These are phyloP conservation scores for Chaunax sp. DNA, from an alignment of 2,797 vertebrate genomes.

Conservation along the genomic window DNA sequence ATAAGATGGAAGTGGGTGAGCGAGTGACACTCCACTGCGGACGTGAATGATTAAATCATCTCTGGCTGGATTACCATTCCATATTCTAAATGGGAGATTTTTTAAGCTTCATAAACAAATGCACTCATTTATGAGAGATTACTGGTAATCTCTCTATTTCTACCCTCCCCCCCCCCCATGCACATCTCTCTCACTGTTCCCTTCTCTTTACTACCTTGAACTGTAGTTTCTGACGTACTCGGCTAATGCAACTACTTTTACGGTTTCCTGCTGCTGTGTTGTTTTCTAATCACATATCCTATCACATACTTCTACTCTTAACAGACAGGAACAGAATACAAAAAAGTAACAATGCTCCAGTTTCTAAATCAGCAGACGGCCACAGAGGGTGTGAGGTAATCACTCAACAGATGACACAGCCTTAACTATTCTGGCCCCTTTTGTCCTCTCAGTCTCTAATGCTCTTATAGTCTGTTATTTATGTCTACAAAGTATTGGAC, in stretches of 20 bases:
- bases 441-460: slow-evolving; percentile 26
- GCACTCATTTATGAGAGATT: slow-evolving; percentile 87
- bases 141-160: slow-evolving; percentile 86
- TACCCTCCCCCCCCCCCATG: slow-evolving; percentile 54
- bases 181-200: slow-evolving; percentile 30
- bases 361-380: slow-evolving; percentile 31
- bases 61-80: slow-evolving; percentile 84
- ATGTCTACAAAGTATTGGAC: background rate
- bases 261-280: slow-evolving; percentile 1
- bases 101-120: slow-evolving; percentile 88
- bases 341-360: slow-evolving; percentile 8
- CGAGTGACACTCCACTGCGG: slow-evolving; percentile 52
- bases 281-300: slow-evolving; percentile 4
- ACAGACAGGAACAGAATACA: slow-evolving; percentile 8
- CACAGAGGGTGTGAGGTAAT: slow-evolving; percentile 38
- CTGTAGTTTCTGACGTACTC: slow-evolving; percentile 28
- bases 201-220: slow-evolving; percentile 43
- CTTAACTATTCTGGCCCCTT: slow-evolving; percentile 21
- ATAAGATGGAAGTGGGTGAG: slow-evolving; percentile 54
- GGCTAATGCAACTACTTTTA: slow-evolving; percentile 35
- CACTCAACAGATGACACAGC: slow-evolving; percentile 36
- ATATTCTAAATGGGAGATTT: slow-evolving; percentile 89
- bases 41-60: slow-evolving; percentile 83
- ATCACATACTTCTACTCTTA: slow-evolving; percentile 15
- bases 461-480: slow-evolving; percentile 11